Conservation (phyloP, 2,888 invertebrate species). For the Julus scandinavius region DNA sequence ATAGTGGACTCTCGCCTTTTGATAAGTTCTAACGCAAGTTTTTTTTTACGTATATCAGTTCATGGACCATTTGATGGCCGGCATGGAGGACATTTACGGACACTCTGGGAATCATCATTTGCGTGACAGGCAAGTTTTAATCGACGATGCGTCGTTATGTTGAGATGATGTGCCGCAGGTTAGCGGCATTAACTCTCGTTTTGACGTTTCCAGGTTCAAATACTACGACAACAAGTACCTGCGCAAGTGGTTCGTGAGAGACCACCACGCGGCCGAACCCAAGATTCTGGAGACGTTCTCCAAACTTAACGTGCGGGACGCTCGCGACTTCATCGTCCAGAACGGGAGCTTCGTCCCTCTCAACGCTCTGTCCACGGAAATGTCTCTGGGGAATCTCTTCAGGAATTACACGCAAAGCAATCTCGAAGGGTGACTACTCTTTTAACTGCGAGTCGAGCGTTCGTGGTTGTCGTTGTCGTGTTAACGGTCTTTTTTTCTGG, state of each 20-base stretch:
- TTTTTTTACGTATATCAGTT: constrained; percentile 71
- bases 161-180: background rate
- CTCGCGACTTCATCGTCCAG: constrained; percentile 88
- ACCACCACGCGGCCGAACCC: constrained; percentile 88
- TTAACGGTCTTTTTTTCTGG: background rate
- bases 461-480: no score
- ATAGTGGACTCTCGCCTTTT: no score
- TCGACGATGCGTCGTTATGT: background rate
- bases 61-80: constrained; percentile 98
- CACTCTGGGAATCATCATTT: constrained; percentile 94
- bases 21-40: no score
- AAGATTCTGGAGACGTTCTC: constrained; percentile 95
- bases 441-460: background rate
- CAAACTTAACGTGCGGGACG: constrained; percentile 92
- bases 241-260: constrained; percentile 85
- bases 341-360: constrained; percentile 80
- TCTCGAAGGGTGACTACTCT: constrained; percentile 53
- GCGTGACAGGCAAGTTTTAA: constrained; percentile 78
- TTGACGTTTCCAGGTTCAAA: constrained; percentile 76
- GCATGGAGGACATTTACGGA: constrained; percentile 94
- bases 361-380: constrained; percentile 73
- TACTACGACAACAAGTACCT: constrained; percentile 94
- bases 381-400: constrained; percentile 86
- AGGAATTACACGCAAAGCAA: constrained; percentile 78
- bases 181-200: background rate